These are phyloP conservation scores for Drosophila gaucha DNA, from an alignment of 2,888 invertebrate genomes.

Conservation along the genomic window DNA sequence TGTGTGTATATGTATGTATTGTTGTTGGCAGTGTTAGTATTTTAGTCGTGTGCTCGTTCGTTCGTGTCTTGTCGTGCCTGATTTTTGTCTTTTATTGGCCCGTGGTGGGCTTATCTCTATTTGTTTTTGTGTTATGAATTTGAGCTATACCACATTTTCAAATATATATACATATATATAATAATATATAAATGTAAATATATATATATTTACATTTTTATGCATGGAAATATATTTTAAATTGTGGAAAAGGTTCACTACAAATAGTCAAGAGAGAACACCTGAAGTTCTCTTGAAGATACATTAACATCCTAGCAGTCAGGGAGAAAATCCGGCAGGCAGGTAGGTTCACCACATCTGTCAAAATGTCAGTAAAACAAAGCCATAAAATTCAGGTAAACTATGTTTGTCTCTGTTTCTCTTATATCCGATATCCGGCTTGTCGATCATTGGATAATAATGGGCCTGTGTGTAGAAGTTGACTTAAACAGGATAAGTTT, in stretches of 20 bases:
- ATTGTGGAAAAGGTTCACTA: slow-evolving; percentile 1
- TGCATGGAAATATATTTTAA: slow-evolving; percentile 4
- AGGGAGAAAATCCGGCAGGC: slow-evolving; percentile 42
- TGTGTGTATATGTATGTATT: slow-evolving; percentile 6
- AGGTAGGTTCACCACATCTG: slow-evolving; percentile 40
- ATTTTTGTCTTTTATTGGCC: slow-evolving; percentile 37
- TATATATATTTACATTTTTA: neutral
- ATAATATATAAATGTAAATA: no score
- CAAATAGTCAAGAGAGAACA: slow-evolving; percentile 35
- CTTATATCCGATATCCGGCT: slow-evolving; percentile 14
- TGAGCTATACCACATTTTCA: slow-evolving; percentile 28
- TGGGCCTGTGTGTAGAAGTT: slow-evolving; percentile 7
- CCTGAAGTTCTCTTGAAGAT: slow-evolving; percentile 42
- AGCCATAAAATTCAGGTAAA: slow-evolving; percentile 39
- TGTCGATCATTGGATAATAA: slow-evolving; percentile 12
- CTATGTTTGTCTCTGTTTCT: slow-evolving; percentile 40
- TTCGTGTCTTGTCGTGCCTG: slow-evolving; percentile 38
- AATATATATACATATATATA: neutral
- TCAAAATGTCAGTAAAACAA: slow-evolving; percentile 42
- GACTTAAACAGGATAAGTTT: slow-evolving; percentile 46
- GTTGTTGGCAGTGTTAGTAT: slow-evolving; percentile 35
- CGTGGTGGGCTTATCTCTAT: slow-evolving; percentile 63
- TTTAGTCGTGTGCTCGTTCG: slow-evolving; percentile 50
- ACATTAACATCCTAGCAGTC: slow-evolving; percentile 1
- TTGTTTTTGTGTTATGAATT: slow-evolving; percentile 62